phyloP scores from a whole-genome alignment of 2,888 invertebrate species.

The Yponomeuta plumbellus region DNA sequence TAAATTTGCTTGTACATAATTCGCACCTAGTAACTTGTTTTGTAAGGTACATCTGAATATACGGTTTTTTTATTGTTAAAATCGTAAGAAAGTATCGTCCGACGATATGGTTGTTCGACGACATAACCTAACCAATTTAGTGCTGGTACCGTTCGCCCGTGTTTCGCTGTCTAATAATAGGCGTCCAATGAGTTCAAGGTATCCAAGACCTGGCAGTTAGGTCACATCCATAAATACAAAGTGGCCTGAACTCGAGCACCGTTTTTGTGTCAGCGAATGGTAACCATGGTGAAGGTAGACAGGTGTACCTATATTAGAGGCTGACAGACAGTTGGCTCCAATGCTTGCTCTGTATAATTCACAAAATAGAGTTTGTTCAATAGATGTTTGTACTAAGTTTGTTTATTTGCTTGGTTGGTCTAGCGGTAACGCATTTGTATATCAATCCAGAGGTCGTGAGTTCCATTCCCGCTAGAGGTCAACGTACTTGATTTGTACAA shows the following conservation, averaged over 20 bases:
- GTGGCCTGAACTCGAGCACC: slow-evolving; percentile 22
- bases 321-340: not conserved
- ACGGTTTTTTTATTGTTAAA: no score
- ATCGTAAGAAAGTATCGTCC: no score
- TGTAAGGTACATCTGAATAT: no score
- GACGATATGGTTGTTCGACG: not conserved
- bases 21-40: no score
- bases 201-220: slow-evolving; percentile 14
- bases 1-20: not conserved
- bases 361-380: no score
- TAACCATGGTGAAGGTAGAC: not conserved
- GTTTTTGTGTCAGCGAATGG: slow-evolving; percentile 1
- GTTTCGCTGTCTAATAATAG: not conserved
- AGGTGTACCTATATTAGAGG: not conserved
- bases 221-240: slow-evolving; percentile 28
- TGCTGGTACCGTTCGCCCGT: not conserved
- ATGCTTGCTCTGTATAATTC: no score
- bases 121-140: not conserved
- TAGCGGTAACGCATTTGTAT: no score
- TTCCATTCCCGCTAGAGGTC: no score
- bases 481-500: no score
- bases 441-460: no score
- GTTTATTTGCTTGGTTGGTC: no score
- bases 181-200: slow-evolving; percentile 4
- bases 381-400: no score